A percentile compares a stretch with the other conserved stretches of the same genome.
Evolutionary conservation across 2,113 vertebrate species (phyloP).

Genomic region (Strix uralensis): DNA sequence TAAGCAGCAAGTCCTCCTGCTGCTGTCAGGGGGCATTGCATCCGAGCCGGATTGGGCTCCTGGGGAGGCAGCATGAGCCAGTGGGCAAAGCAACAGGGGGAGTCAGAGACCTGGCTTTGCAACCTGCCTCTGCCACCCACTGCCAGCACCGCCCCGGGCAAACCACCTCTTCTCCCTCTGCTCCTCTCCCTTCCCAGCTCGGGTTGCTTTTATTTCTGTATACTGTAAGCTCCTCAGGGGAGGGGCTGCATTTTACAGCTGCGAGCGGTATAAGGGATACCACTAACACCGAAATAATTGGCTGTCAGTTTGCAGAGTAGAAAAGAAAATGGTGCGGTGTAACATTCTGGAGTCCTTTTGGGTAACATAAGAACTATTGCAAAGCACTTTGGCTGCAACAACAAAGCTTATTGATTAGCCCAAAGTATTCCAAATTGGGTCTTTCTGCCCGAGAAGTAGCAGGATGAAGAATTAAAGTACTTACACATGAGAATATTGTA

Average conservation of each 20-base stretch:
- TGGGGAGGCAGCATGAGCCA: background rate
- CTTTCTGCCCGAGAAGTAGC: background rate
- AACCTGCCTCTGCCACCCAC: background rate
- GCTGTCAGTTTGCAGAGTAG: background rate
- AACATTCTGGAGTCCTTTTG: background rate
- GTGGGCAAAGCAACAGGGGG: slow-evolving; percentile 59
- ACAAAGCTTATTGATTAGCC: slow-evolving; percentile 8
- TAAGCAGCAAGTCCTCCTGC: background rate
- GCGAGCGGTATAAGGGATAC: background rate
- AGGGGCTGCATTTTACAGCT: background rate
- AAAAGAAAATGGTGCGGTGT: background rate
- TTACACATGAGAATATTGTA: background rate
- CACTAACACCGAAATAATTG: background rate
- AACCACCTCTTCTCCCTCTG: background rate
- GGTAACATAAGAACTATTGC: background rate
- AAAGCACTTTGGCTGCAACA: slow-evolving; percentile 36
- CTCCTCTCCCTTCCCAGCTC: background rate
- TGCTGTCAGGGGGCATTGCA: background rate
- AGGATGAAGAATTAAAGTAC: background rate
- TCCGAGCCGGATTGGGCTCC: background rate
- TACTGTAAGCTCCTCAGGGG: background rate
- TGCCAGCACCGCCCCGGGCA: background rate
- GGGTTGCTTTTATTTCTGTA: background rate
- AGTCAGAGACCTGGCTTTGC: slow-evolving; percentile 54
- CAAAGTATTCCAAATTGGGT: background rate